Base-by-base conservation (phyloP, 2,113 vertebrate species). In the Vidua macroura region DNA sequence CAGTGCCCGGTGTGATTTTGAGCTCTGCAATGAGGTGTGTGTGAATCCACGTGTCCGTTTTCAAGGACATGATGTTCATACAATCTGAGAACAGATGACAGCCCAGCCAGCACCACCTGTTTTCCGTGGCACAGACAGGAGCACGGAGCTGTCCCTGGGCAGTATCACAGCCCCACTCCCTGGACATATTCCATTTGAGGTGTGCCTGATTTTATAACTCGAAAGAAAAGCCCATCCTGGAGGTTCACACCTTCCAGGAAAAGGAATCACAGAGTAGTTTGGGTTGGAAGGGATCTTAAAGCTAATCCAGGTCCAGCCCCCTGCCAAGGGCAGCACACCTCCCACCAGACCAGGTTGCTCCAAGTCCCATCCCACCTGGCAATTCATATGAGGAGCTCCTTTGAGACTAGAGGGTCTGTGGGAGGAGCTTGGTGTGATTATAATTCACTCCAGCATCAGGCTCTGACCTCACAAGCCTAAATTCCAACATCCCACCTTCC, bases 381-480 rank as follows among this genome's bases (percentile, higher is more conserved):
- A 23, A 23, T 62, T 69, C 58, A 33, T 35, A 18, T 1, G 35
- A 96, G 69, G 6, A 73, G 21, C 12, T 48, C 55, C 67, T 95
- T 33, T 76, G 24, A 44, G 66, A 10, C 69, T 39, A 51, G 66
- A 64, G 9, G 24, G 18, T 77, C 58, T 87, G 5, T n/a, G 62
- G 39, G 74, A 88, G 51, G 60, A 84, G 69, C 73, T 7, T 46
- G 41, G 30, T 59, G 68, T 64, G 81, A 94, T 95, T 92, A 96
- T 55, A 97, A 96, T 97, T 90, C 91, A 95, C 88, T 88, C 90
- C 92, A 96, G 77, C 49, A 86, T 56, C 89, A 84, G 28, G 24
- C n/a, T 63, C 82, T 80, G 90, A 93, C 84, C 87, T 96, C 74
- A 30, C 28, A 56, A 97, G 58, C 96, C 89, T 75, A 83, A 97